These are phyloP conservation scores for Drosophila pachea DNA, from an alignment of 1,140 invertebrate genomes.

Conservation along the genomic window DNA sequence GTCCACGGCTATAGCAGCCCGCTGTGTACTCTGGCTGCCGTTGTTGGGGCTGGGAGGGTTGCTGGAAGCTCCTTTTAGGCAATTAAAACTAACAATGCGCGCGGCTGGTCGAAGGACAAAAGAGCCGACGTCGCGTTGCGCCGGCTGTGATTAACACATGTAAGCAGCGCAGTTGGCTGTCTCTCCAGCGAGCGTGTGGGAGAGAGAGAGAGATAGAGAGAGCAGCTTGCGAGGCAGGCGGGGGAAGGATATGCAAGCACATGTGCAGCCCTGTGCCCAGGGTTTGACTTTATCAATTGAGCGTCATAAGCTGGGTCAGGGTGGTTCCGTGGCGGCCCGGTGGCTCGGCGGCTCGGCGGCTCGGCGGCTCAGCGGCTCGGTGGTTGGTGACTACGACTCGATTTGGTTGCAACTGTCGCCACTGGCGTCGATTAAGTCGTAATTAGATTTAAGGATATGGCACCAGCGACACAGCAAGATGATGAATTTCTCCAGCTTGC, in stretches of 20 bases:
- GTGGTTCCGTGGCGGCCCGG: slow-evolving; percentile 43
- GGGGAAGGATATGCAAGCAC: slow-evolving; percentile 49
- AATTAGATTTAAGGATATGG: slow-evolving; percentile 79
- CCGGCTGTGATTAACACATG: slow-evolving; percentile 78
- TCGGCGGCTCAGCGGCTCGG: slow-evolving; percentile 15
- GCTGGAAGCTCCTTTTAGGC: slow-evolving; percentile 65
- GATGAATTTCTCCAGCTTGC: slow-evolving; percentile 68
- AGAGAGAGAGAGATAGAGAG: slow-evolving; percentile 38
- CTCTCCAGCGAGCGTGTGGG: neutral
- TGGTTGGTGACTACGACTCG: slow-evolving; percentile 31
- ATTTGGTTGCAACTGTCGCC: slow-evolving; percentile 74
- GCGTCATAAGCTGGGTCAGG: slow-evolving; percentile 66
- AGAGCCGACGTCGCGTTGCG: slow-evolving; percentile 42
- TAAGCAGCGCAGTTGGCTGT: slow-evolving; percentile 68
- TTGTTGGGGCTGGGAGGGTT: slow-evolving; percentile 47
- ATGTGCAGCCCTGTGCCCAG: slow-evolving; percentile 48
- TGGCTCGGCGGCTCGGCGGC: slow-evolving; percentile 14
- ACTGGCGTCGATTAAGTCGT: slow-evolving; percentile 78
- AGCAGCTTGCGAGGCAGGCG: neutral
- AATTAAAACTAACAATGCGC: slow-evolving; percentile 74
- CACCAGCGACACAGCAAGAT: slow-evolving; percentile 76
- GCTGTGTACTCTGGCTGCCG: slow-evolving; percentile 3
- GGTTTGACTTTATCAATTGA: slow-evolving; percentile 77
- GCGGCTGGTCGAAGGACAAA: slow-evolving; percentile 42
- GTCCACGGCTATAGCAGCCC: no score